Percentiles rank a stretch among this genome's conserved stretches.
phyloP scores from a whole-genome alignment of 1,140 invertebrate genomes.

The Pseudomyrmex pallidus region DNA sequence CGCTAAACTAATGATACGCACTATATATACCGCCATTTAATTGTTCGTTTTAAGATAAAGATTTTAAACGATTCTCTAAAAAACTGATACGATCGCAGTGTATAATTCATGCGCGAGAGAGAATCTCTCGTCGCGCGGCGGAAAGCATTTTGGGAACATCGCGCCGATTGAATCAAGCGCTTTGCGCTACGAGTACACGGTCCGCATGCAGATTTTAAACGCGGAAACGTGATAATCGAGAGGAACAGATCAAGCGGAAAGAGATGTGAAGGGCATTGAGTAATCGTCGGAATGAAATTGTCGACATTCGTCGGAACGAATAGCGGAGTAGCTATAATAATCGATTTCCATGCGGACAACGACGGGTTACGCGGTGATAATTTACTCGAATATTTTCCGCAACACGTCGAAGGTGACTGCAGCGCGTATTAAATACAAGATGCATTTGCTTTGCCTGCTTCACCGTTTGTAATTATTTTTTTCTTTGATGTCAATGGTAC shows the following conservation, averaged over 20 bases:
- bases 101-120: no score
- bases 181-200: background rate
- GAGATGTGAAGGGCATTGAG: slow-evolving; percentile 14
- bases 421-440: background rate
- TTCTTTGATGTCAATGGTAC: no score
- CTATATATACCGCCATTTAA: no score
- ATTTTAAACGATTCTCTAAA: no score
- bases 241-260: background rate
- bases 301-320: slow-evolving; percentile 56
- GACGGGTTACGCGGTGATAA: background rate
- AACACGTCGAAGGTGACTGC: slow-evolving; percentile 15
- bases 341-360: slow-evolving; percentile 54
- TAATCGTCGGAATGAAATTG: slow-evolving; percentile 67
- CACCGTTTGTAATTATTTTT: slow-evolving; percentile 32
- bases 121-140: background rate
- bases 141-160: slow-evolving; percentile 2
- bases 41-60: no score
- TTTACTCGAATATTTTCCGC: slow-evolving; percentile 41
- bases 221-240: slow-evolving; percentile 40
- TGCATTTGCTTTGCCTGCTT: slow-evolving; percentile 26
- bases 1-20: no score
- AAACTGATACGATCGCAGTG: no score
- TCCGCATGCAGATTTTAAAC: slow-evolving; percentile 14
- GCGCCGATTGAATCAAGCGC: slow-evolving; percentile 30
- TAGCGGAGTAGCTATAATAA: slow-evolving; percentile 67